Evolutionary conservation across 2,888 invertebrate species (phyloP), one percentile per base, ranked within the genome.

Genomic region (Rhingia campestris): DNA sequence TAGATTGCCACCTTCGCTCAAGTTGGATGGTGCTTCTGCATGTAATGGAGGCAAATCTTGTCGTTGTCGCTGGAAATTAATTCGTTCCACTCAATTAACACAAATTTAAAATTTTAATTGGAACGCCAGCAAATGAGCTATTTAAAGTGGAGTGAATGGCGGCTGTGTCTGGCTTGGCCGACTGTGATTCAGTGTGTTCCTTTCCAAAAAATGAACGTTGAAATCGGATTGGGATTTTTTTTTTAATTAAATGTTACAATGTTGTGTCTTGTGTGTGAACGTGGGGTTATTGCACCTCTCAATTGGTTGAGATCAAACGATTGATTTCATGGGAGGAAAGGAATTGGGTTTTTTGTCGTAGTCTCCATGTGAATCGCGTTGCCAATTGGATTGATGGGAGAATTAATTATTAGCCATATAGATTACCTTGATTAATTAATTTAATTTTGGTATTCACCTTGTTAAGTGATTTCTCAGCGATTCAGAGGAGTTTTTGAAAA

Each of bases 21-120:
- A 53, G 45, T 61, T 41, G 22, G 33, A 10, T 58, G 45, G 33
- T 33, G 4, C n/a, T 9, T 1, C 14, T 12, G 37, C 37, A 35
- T 49, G 58, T 61, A 56, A 72, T 69, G 67, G 63, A 61, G 56
- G 69, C 54, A 70, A 75, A 67, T 33, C 51, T 76, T 77, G 54
- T 72, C 67, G 73, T 73, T 64, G 63, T 58, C 51, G 77, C 64
- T 73, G 33, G 22, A 74, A 82, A 82, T 77, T 77, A 82, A 77
- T 79, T 82, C 73, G 77, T 82, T 82, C 82, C 82, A 73, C 82
- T 64, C 73, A 82, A 82, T 82, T 82, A 77, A 77, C 82, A 82
- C 73, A 79, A 82, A 74, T 69, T 74, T 69, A 74, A 69, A 74
- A 64, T 58, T 58, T 73, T 82, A 82, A 82, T 82, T 77, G 82